Percentiles rank a stretch among this genome's conserved stretches.
Evolutionary conservation across 1,140 invertebrate species (phyloP).

Genomic region (Centruroides vittatus): DNA sequence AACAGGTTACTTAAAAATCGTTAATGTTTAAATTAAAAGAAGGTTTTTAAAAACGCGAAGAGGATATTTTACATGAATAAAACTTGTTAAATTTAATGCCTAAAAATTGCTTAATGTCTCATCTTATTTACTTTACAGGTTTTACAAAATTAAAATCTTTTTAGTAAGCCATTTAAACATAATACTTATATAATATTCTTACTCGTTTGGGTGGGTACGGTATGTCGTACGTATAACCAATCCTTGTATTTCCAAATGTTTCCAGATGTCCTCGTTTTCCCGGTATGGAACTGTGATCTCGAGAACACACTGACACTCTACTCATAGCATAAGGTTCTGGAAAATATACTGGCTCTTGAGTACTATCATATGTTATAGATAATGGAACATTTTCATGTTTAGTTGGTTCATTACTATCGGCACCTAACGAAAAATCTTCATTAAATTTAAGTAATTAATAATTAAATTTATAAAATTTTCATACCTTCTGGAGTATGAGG

Average conservation of each 20-base stretch:
- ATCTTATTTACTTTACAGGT: too few species aligned
- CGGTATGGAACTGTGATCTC: background rate
- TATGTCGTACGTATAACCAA: conserved; percentile 10
- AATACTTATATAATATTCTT: background rate
- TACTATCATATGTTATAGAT: conserved; percentile 9
- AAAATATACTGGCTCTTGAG: conserved; percentile 10
- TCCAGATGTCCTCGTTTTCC: conserved; percentile 6
- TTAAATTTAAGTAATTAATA: background rate
- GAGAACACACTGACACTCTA: conserved; percentile 1
- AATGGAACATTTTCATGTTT: conserved; percentile 11
- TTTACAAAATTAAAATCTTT: too few species aligned
- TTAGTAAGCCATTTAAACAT: too few species aligned
- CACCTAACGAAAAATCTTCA: conserved; percentile 2
- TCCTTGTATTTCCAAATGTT: conserved; percentile 10
- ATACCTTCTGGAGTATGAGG: conserved; percentile 7
- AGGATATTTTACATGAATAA: too few species aligned
- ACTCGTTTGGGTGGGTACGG: conserved; percentile 11
- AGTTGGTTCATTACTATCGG: conserved; percentile 4
- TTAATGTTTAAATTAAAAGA: too few species aligned
- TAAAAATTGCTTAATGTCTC: too few species aligned
- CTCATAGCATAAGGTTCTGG: conserved; percentile 10
- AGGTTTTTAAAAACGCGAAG: too few species aligned
- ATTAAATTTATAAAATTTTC: background rate
- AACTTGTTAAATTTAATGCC: too few species aligned
- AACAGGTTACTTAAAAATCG: too few species aligned